Conservation (phyloP, 2,113 vertebrate genomes). For the Orcinus orca region DNA sequence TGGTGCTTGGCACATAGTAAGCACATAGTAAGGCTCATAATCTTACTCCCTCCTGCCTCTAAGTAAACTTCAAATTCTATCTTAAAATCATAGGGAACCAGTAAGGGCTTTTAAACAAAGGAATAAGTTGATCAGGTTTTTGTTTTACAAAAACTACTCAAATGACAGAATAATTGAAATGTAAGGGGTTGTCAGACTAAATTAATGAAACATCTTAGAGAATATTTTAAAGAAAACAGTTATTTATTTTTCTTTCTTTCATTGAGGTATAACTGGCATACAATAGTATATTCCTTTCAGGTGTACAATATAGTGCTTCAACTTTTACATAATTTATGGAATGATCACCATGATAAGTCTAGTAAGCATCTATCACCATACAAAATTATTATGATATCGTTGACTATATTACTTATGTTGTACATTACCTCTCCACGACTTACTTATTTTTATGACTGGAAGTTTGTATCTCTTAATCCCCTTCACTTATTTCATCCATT, state of each 20-base stretch:
- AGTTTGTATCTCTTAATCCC: neutral
- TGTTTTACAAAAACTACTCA: constrained; percentile 23
- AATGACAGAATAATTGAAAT: neutral
- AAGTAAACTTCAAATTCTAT: neutral
- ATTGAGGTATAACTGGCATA: neutral
- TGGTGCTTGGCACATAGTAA: neutral
- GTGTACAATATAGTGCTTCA: neutral
- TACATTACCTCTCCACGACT: neutral
- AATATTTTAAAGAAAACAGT: neutral
- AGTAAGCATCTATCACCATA: neutral
- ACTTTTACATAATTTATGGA: neutral
- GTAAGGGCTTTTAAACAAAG: neutral
- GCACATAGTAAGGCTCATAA: neutral
- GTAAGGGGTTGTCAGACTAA: neutral
- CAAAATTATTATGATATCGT: neutral
- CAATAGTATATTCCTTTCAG: neutral
- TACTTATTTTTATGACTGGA: neutral
- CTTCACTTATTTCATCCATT: neutral
- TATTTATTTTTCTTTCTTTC: neutral
- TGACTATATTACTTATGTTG: neutral
- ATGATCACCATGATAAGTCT: neutral
- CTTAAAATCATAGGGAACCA: neutral
- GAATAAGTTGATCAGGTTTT: neutral
- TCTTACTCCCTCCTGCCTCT: neutral
- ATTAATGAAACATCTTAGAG: constrained; percentile 19